Conservation (phyloP, 2,888 invertebrate genomes). For the Pachliopta kotzebuea region DNA sequence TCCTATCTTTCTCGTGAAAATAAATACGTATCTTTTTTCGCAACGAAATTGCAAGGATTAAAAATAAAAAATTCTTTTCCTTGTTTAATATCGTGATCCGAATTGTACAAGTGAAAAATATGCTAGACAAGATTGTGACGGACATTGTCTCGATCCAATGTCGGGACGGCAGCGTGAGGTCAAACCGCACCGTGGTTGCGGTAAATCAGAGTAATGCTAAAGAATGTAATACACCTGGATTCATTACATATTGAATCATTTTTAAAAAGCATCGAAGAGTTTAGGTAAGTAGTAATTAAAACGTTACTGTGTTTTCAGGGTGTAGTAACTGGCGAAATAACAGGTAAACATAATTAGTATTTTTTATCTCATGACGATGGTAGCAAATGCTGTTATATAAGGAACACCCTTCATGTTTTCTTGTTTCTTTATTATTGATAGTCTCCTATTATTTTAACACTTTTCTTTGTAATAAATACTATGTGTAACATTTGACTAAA, state of each 20-base stretch:
- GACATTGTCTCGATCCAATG: constrained; percentile 42
- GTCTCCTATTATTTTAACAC: too few species aligned
- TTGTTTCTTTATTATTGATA: too few species aligned
- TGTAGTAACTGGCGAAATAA: neutral
- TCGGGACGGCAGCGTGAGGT: constrained; percentile 40
- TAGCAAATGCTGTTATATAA: too few species aligned
- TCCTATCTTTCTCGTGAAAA: too few species aligned
- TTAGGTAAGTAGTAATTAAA: neutral
- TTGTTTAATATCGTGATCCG: neutral
- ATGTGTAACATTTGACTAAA: too few species aligned
- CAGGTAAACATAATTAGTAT: too few species aligned
- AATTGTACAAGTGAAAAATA: constrained; percentile 25
- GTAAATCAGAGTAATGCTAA: constrained; percentile 36
- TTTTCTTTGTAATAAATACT: too few species aligned
- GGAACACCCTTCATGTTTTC: too few species aligned
- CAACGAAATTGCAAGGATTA: too few species aligned
- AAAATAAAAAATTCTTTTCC: neutral
- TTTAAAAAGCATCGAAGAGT: neutral
- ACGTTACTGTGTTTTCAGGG: neutral
- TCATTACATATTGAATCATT: neutral
- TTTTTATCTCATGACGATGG: too few species aligned
- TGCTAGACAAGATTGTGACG: constrained; percentile 25
- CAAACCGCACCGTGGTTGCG: constrained; percentile 52
- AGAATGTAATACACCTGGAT: constrained; percentile 26
- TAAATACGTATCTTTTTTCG: too few species aligned